Conservation (phyloP, 2,797 vertebrate species). For the Netta rufina region DNA sequence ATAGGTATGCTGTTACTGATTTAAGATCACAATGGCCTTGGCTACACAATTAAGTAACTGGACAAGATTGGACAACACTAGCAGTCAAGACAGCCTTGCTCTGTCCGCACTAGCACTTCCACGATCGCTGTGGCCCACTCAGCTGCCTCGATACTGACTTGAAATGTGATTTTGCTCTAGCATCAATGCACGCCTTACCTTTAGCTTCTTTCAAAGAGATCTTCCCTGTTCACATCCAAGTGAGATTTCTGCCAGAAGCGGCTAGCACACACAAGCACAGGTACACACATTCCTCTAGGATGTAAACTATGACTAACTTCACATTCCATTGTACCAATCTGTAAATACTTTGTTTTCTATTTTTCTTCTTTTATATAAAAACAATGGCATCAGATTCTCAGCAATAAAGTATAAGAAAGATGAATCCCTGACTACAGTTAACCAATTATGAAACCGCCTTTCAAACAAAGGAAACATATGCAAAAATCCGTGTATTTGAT, state of each 20-base stretch:
- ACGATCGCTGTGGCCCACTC: not conserved
- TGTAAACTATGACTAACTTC: conserved; percentile 80
- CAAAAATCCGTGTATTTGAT: conserved; percentile 83
- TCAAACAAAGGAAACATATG: conserved; percentile 83
- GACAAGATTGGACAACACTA: conserved; percentile 38
- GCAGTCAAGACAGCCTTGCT: not conserved
- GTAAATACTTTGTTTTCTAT: conserved; percentile 74
- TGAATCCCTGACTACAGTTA: conserved; percentile 76
- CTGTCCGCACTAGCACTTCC: not conserved
- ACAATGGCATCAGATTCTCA: conserved; percentile 77
- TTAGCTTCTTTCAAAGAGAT: conserved; percentile 51
- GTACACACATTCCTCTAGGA: conserved; percentile 69
- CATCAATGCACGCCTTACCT: conserved; percentile 33
- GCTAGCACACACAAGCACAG: conserved; percentile 71
- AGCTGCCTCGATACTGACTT: not conserved
- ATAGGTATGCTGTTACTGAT: not conserved
- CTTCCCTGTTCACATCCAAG: conserved; percentile 48
- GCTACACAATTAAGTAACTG: conserved; percentile 34
- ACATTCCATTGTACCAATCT: conserved; percentile 78
- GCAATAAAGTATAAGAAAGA: conserved; percentile 80
- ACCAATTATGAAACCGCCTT: conserved; percentile 80
- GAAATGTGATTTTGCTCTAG: not conserved
- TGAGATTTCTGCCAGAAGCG: conserved; percentile 54
- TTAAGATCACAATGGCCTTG: conserved; percentile 22
- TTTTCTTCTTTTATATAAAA: conserved; percentile 73